Conservation (phyloP, 2,113 vertebrate genomes). For the Oncorhynchus gorbuscha region DNA sequence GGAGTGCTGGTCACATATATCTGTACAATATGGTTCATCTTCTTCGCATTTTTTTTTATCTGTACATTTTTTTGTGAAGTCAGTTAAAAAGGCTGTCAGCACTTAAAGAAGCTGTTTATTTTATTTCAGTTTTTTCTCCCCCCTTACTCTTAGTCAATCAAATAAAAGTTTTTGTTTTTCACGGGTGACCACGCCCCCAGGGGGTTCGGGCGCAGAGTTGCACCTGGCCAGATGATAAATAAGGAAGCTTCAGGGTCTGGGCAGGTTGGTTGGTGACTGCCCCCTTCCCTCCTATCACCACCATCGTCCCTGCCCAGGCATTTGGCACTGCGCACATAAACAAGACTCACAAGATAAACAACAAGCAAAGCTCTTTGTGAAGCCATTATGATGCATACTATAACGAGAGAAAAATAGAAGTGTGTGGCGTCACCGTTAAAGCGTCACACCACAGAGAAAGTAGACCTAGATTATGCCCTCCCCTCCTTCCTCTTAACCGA, state of each 20-base stretch:
- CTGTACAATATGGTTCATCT: conserved; percentile 99
- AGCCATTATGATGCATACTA: conserved; percentile 98
- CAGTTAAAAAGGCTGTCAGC: conserved; percentile 99
- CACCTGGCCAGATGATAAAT: conserved; percentile 86
- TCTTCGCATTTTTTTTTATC: conserved; percentile 85
- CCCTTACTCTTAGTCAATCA: conserved; percentile 82
- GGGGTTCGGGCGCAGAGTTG: conserved; percentile 61
- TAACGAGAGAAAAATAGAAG: conserved; percentile 97
- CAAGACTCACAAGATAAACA: conserved; percentile 99
- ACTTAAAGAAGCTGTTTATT: conserved; percentile 97
- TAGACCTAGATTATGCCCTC: conserved; percentile 64
- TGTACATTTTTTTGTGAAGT: conserved; percentile 99
- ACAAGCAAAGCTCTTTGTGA: conserved; percentile 99
- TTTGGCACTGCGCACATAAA: conserved; percentile 99
- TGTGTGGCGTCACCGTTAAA: conserved; percentile 76
- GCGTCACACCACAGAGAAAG: conserved; percentile 87
- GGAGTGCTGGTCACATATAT: conserved; percentile 99
- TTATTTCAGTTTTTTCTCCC: conserved; percentile 63
- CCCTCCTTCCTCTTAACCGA: conserved; percentile 80
- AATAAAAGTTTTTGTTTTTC: conserved; percentile 83
- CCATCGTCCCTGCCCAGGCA: conserved; percentile 81
- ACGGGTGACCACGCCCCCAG: conserved; percentile 82
- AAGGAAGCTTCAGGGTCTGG: conserved; percentile 79
- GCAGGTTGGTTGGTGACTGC: conserved; percentile 54
- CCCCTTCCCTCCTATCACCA: conserved; percentile 55